Base-by-base conservation (phyloP, 2,113 vertebrate genomes). In the Oplegnathus fasciatus region DNA sequence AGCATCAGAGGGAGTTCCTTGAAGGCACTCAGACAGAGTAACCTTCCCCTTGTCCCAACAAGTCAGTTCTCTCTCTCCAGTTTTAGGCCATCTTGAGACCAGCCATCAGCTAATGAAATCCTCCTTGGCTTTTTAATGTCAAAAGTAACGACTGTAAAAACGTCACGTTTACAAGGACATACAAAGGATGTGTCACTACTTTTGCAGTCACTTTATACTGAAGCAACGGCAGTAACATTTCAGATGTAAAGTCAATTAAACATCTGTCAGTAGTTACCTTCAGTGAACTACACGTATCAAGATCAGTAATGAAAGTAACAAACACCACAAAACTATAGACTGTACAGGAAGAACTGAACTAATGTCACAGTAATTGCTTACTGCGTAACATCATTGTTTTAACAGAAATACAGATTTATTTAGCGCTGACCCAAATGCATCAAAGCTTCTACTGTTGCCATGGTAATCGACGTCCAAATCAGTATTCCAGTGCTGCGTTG, bases 11-110 rank as follows among this genome's bases (percentile, higher is more conserved):
- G 54, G 44, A 62, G 61, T 78, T 84, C 42, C 86, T 84, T 44
- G 30, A 67, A 67, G 75, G 17, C 42, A 75, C 30, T 17, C 54
- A 34, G n/a, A 66, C 18, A 80, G 32, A 83, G 75, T 34, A 75
- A 87, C 82, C 80, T 80, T 77, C 69, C 40, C 17, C 37, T 61
- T 60, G 57, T 77, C 67, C 61, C 77, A 48, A 37, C 15, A 74
- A 22, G 40, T 83, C 58, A 79, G 26, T 24, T n/a, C 28, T 44
- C 64, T 54, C n/a, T 26, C 28, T 65, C 48, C 37, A 73, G 52
- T 76, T 22, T 65, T 8, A 78, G 76, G 61, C 50, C 57, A 70
- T 67, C 70, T 28, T 37, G 48, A 75, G 52, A 52, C 17, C 15
- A 52, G 57, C 67, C 54, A 48, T 30, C 37, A 30, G 61, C 42